Evolutionary conservation across 2,113 vertebrate genomes (phyloP), one percentile per base, ranked within the genome.

Genomic region (Varanus salvator): DNA sequence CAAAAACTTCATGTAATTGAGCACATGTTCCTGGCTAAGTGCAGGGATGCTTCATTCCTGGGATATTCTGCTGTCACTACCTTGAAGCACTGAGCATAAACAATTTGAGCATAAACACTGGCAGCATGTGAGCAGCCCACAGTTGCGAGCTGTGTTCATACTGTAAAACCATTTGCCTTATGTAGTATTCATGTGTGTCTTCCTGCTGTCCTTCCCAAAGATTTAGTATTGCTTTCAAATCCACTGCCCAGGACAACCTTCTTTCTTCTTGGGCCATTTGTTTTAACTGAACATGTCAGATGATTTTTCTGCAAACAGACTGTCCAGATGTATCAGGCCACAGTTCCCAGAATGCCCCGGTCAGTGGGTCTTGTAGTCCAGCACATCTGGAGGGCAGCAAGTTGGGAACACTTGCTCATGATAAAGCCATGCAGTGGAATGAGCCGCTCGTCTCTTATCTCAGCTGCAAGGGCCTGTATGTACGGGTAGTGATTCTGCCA

Each of bases 391-490:
- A 60, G 11, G 57, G 57, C 57, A 60, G 11, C 57, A 60, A 14
- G 57, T 14, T 60, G 60, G 19, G 60, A 4, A 64, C 17, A 19
- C 3, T 19, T 64, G 17, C 60, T 14, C 44, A 48, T 66, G 74
- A 69, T 48, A 4, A 14, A 87, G 77, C 17, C 3, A n/a, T 80
- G 1, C 50, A 31, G 91, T 90, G 87, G 27, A 48, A 88, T 72
- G 89, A 94, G 54, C 60, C 89, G 17, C 0, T 87, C 80, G 57
- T 52, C 52, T 48, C 48, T 29, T 90, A 27, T 86, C 77, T 85
- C 15, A 38, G 64, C 27, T 86, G 2, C 11, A 91, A 48, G 3
- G n/a, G 11, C 8, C 11, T 69, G 25, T 0, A 3, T 68, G 31
- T 78, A 57, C 52, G 64, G 34, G 21, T 0, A 72, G 52, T 38